Evolutionary conservation across 2,797 vertebrate genomes (phyloP).

Genomic region (Falco peregrinus): DNA sequence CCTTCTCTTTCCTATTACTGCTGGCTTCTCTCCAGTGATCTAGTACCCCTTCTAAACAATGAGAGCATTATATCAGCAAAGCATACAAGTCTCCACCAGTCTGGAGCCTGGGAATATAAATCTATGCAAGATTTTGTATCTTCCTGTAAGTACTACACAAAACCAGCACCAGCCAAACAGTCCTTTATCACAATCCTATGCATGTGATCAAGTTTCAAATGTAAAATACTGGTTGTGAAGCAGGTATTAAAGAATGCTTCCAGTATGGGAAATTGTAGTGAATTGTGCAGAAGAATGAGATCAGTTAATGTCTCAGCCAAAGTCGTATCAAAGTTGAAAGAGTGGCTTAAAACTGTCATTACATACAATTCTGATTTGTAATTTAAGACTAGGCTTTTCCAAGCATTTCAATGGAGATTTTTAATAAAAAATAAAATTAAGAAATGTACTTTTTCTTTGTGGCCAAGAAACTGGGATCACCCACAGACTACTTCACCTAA

Average conservation of each 20-base stretch:
- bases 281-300: not conserved
- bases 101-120: conserved; percentile 63
- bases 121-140: not conserved
- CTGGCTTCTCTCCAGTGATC: conserved; percentile 50
- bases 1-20: not conserved
- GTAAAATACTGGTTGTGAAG: not conserved
- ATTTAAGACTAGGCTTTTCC: not conserved
- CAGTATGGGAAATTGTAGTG: not conserved
- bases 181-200: not conserved
- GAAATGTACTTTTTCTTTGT: not conserved
- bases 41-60: conserved; percentile 54
- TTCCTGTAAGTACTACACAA: not conserved
- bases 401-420: not conserved
- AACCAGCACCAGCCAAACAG: not conserved
- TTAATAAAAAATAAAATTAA: not conserved
- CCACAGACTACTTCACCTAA: not conserved
- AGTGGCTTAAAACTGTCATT: not conserved
- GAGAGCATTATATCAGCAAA: conserved; percentile 17
- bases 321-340: not conserved
- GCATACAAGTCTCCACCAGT: conserved; percentile 11
- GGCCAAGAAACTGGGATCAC: not conserved
- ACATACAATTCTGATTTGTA: not conserved
- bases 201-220: not conserved
- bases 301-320: not conserved
- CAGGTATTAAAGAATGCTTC: not conserved